These are phyloP conservation scores for Caracal caracal DNA, from an alignment of 2,113 vertebrate genomes.

Conservation along the genomic window DNA sequence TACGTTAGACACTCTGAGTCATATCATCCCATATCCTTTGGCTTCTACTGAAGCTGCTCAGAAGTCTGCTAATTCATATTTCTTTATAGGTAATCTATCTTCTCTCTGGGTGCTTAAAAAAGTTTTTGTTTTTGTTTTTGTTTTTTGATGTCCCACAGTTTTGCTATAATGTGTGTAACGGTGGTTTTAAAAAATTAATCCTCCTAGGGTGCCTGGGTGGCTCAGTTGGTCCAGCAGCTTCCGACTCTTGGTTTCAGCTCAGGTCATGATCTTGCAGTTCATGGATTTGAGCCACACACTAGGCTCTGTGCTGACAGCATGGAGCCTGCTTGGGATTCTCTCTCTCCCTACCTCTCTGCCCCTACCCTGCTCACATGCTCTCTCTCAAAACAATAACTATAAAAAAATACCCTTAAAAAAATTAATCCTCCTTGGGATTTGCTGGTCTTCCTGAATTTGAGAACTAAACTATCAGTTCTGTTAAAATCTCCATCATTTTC, in stretches of 20 bases:
- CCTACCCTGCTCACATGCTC: no score
- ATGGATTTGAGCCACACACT: no score
- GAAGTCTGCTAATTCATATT: not conserved
- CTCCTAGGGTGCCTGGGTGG: not conserved
- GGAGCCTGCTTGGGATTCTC: no score
- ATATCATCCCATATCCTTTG: not conserved
- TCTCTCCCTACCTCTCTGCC: no score
- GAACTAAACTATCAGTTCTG: not conserved
- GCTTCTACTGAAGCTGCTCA: not conserved
- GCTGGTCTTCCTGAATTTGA: not conserved
- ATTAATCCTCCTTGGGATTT: not conserved
- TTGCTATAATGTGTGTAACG: not conserved
- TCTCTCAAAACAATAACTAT: no score
- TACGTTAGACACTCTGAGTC: not conserved
- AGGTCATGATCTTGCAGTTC: no score
- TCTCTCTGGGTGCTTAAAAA: not conserved
- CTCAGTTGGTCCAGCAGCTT: no score
- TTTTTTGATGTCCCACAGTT: not conserved
- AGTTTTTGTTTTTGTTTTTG: not conserved
- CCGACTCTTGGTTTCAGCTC: no score
- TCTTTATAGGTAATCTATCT: not conserved
- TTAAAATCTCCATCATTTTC: not conserved
- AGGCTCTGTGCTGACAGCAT: no score
- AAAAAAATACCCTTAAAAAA: not conserved
- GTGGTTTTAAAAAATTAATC: not conserved